Evolutionary conservation across 2,888 invertebrate genomes (phyloP).

Genomic region (Drosophila anomelani): DNA sequence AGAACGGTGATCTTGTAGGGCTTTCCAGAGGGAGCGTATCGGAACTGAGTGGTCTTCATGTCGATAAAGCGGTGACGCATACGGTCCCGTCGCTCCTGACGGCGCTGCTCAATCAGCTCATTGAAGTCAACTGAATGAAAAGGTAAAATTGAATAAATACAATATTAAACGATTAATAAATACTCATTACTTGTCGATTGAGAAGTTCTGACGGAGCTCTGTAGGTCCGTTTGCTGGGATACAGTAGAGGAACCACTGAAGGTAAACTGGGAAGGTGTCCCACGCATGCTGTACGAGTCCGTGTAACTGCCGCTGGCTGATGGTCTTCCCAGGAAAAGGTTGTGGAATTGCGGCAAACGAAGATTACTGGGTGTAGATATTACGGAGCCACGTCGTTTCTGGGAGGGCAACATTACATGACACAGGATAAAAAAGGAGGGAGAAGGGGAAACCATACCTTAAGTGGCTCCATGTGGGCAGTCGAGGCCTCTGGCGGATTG

Average conservation of each 20-base stretch:
- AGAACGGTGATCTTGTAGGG: constrained; percentile 56
- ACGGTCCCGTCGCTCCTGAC: constrained; percentile 65
- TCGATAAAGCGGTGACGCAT: constrained; percentile 60
- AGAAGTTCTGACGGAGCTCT: background rate
- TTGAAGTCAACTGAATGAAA: constrained; percentile 60
- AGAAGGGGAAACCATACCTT: background rate
- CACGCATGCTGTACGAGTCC: constrained; percentile 5
- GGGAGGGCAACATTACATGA: background rate
- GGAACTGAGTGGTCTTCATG: constrained; percentile 45
- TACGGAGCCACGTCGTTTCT: background rate
- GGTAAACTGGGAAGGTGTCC: constrained; percentile 9
- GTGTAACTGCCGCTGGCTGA: constrained; percentile 18
- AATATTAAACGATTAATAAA: background rate
- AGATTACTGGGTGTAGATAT: background rate
- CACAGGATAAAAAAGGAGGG: background rate
- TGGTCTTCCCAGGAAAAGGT: background rate
- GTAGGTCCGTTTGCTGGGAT: background rate
- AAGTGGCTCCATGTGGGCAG: constrained; percentile 88
- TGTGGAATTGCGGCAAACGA: background rate
- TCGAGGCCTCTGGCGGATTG: constrained; percentile 93
- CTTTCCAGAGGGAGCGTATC: constrained; percentile 17
- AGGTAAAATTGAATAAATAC: background rate
- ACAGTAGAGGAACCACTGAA: background rate
- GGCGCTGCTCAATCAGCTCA: constrained; percentile 66
- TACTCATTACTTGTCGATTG: constrained; percentile 42